Base-by-base conservation (phyloP, 2,888 invertebrate genomes). In the Lycocerus yunnanus region DNA sequence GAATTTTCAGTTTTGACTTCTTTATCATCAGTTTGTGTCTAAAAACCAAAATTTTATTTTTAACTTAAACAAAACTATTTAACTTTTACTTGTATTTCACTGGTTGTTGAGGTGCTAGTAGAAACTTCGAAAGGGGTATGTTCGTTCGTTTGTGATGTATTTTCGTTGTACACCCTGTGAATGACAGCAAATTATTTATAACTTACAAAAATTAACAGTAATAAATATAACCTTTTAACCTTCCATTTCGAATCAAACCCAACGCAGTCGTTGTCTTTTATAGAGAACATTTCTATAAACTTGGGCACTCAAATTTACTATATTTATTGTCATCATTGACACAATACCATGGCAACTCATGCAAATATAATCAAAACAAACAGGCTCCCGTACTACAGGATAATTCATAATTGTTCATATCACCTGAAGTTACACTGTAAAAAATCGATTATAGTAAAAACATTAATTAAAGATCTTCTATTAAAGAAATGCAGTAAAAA, bases 221-320 rank as follows among this genome's bases (percentile, higher is more conserved):
- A 20, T 67, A 58, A 14, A 58, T 67, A 15, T 66, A 8, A 86
- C 86, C 85, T 88, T 76, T 86, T 88, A 8, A 84, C 80, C 73
- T 85, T 86, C 84, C 87, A 87, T 27, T 86, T 85, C 0, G 90
- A 88, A 69, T 85, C 86, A 82, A 89, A 90, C 68, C 89, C 90
- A 15, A 88, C 85, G 71, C 88, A 86, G 59, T 87, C 87, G 11
- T 86, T 86, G 21, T 86, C 86, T 80, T 86, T 87, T 71, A 87
- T 85, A 58, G 85, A 85, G 74, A 89, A 87, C 81, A 89, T 89
- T n/a, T 43, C n/a, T 1, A 14, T 59, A 3, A 65, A 66, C 13
- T 21, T 18, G 18, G 9, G 2, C 24, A 66, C 15, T 66, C 66
- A 69, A 72, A 15, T 68, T 15, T 58, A 21, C 9, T 21, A 58